These are phyloP conservation scores for Falco columbarius DNA, from an alignment of 2,797 vertebrate genomes.

Conservation along the genomic window DNA sequence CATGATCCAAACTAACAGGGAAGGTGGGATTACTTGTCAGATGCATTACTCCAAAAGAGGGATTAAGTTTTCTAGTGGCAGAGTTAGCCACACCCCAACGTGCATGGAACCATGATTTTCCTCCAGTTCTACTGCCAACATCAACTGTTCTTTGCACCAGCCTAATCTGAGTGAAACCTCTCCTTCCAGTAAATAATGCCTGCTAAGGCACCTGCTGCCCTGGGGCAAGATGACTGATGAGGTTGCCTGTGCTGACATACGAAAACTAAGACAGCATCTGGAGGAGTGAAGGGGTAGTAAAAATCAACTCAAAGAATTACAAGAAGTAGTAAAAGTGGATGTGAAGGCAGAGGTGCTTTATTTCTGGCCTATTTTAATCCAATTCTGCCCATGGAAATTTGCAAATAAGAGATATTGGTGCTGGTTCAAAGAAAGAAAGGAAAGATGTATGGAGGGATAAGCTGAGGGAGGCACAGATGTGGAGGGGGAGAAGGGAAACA, in stretches of 20 bases:
- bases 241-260: background rate
- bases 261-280: background rate
- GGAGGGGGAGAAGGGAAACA: background rate
- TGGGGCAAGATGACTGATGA: background rate
- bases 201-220: background rate
- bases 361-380: background rate
- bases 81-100: background rate
- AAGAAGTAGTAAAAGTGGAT: background rate
- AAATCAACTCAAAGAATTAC: background rate
- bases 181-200: background rate
- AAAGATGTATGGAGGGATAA: background rate
- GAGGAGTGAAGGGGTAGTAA: background rate
- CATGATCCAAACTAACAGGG: background rate
- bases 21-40: background rate
- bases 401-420: background rate
- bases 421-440: background rate
- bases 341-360: background rate
- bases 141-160: background rate
- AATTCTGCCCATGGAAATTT: background rate
- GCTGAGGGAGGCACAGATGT: background rate
- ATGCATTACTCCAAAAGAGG: background rate
- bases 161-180: background rate
- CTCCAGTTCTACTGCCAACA: background rate
- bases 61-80: background rate
- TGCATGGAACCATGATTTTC: background rate